phyloP scores from a whole-genome alignment of 2,888 invertebrate genomes.

The Clunio marinus region DNA sequence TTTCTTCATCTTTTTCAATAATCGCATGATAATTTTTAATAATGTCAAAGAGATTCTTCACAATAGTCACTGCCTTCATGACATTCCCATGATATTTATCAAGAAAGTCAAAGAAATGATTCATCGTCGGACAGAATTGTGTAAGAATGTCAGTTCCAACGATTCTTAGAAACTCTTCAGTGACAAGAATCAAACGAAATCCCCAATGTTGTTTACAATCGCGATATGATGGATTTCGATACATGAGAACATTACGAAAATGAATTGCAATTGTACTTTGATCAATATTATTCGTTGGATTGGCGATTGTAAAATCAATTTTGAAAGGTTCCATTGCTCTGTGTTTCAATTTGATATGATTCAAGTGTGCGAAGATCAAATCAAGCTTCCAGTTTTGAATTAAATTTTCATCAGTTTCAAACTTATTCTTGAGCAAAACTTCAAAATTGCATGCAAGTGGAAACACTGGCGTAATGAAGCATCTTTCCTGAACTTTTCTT shows the following conservation, averaged over 20 bases:
- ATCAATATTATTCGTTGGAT: neutral
- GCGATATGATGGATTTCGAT: neutral
- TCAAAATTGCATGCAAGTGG: conserved; percentile 5
- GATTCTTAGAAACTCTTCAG: neutral
- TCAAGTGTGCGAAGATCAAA: neutral
- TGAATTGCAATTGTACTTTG: conserved; percentile 14
- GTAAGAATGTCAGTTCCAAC: conserved; percentile 2
- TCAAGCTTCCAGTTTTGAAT: conserved; percentile 1
- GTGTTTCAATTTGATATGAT: conserved; percentile 1
- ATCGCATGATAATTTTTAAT: neutral
- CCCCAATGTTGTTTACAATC: neutral
- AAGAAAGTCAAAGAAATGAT: conserved; percentile 6
- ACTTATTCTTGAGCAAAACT: conserved; percentile 9
- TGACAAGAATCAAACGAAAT: neutral
- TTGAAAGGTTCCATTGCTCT: neutral
- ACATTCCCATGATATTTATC: conserved; percentile 8
- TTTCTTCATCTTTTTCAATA: too few relatives aligned
- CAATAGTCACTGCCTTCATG: neutral
- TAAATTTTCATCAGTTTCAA: conserved; percentile 3
- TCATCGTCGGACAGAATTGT: neutral
- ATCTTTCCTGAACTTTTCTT: neutral
- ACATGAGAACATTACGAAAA: neutral
- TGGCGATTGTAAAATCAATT: neutral
- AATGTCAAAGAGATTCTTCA: conserved; percentile 4
- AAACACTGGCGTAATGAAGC: neutral